A percentile compares a stretch with the other conserved stretches of the same genome.
phyloP scores from a whole-genome alignment of 2,113 vertebrate species.

The Bubalus kerabau region DNA sequence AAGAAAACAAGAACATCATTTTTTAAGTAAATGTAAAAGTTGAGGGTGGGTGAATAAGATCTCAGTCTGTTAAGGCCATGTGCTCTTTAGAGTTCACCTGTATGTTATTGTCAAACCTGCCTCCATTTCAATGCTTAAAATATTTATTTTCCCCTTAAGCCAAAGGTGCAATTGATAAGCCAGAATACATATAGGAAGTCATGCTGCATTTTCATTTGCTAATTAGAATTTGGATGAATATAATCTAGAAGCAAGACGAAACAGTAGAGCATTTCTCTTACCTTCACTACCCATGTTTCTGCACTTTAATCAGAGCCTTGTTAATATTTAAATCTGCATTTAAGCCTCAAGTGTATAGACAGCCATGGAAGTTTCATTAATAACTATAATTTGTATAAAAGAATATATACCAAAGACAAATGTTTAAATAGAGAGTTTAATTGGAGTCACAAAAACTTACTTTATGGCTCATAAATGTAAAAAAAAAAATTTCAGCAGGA shows the following conservation, averaged over 20 bases:
- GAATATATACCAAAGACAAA: slow-evolving; percentile 55
- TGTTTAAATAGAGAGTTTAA: slow-evolving; percentile 56
- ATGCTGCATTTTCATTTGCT: slow-evolving; percentile 63
- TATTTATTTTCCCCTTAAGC: background rate
- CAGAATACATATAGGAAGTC: slow-evolving; percentile 14
- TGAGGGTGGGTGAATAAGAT: background rate
- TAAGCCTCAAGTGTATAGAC: slow-evolving; percentile 57
- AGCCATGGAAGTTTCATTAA: slow-evolving; percentile 69
- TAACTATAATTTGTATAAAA: slow-evolving; percentile 69
- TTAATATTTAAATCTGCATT: slow-evolving; percentile 79
- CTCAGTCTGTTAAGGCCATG: background rate
- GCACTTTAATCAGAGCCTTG: slow-evolving; percentile 75
- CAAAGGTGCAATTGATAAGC: background rate
- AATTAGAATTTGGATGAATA: slow-evolving; percentile 78
- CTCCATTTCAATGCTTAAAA: slow-evolving; percentile 31
- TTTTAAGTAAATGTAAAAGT: slow-evolving; percentile 45
- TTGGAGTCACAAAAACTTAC: slow-evolving; percentile 34
- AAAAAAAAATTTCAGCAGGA: background rate
- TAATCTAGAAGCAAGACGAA: slow-evolving; percentile 69
- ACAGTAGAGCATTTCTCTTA: slow-evolving; percentile 65
- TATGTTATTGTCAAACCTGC: background rate
- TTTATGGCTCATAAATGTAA: background rate
- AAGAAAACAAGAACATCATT: slow-evolving; percentile 37
- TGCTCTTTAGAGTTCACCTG: background rate
- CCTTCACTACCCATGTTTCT: slow-evolving; percentile 49